Base-by-base conservation (phyloP, 2,797 vertebrate species). In the Cuniculus paca region DNA sequence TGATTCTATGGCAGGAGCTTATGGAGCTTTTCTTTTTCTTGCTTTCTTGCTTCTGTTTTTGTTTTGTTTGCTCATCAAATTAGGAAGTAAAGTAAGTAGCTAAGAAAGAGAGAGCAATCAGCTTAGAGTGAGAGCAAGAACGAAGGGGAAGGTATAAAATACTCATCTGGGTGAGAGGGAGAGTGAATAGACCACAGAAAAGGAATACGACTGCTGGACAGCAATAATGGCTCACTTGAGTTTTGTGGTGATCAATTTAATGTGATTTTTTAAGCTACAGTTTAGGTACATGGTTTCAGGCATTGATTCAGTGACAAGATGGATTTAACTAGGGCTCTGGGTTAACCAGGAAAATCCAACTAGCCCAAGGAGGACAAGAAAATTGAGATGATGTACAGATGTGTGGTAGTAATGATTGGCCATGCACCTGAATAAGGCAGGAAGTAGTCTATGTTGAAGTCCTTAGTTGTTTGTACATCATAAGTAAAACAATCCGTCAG, bases 351-450 rank as follows among this genome's bases (percentile, higher is more conserved):
- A 20, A 48, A 79, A 6, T 91, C 60, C 31, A 77, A 1, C 31
- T 88, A 85, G 54, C 9, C 70, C 65, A 36, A 45, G 54, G 84
- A 92, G 36, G 60, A 70, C 61, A 94, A 56, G 52, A 75, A 91
- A 92, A 50, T 50, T 63, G 77, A 75, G 2, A 1, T 36, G 95
- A 2, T 84, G 11, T 90, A 20, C 39, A 92, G 90, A 93, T 72
- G 45, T 26, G 6, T 89, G 56, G 39, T 77, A 3, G 34, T 63
- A 28, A 24, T 88, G 50, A 65, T 39, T 72, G 68, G 20, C 50
- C 39, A 17, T 68, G 36, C 48, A 20, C 86, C 10, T 22, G 22
- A 24, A 28, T 61, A 26, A 81, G 22, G 39, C 63, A 28, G 16
- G 26, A 88, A 72, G 12, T 34, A 54, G 28, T 50, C 14, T 94